Percentiles rank a stretch among this genome's conserved stretches.
Evolutionary conservation across 1,140 invertebrate genomes (phyloP).

Genomic region (Pygmarrhopalites habei): DNA sequence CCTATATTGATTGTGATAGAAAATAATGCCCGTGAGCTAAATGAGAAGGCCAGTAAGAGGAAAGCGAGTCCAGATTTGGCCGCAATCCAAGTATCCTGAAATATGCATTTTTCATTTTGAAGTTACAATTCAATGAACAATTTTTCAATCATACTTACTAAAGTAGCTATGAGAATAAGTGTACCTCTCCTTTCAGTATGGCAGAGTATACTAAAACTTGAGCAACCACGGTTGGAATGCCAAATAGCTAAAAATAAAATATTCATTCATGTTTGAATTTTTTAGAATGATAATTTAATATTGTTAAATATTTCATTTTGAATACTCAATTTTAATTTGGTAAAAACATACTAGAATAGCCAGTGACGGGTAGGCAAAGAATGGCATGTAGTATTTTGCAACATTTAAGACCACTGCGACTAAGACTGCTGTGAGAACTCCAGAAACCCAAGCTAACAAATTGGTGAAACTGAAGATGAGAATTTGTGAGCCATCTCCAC

Average conservation of each 20-base stretch:
- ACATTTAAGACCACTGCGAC: constrained; percentile 21
- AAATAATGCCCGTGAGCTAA: constrained; percentile 46
- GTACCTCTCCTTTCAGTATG: constrained; percentile 38
- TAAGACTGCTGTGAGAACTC: constrained; percentile 20
- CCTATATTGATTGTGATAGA: constrained; percentile 48
- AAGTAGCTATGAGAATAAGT: no score
- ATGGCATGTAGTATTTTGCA: constrained; percentile 19
- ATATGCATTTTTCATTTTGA: no score
- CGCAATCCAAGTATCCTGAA: constrained; percentile 44
- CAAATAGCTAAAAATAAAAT: no score
- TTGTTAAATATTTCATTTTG: no score
- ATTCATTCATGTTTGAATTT: no score
- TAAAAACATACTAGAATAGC: no score
- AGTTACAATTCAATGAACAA: no score
- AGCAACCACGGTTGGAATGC: constrained; percentile 27
- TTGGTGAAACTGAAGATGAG: constrained; percentile 16
- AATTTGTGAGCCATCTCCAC: constrained; percentile 15
- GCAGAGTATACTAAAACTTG: constrained; percentile 39
- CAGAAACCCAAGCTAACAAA: constrained; percentile 25
- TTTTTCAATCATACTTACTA: no score
- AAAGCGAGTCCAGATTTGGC: constrained; percentile 47
- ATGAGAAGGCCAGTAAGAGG: constrained; percentile 45
- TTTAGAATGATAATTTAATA: no score
- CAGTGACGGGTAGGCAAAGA: constrained; percentile 29
- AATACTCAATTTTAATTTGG: no score